Conservation (phyloP, 2,797 vertebrate genomes). For the Hapalemur alaotrensis region DNA sequence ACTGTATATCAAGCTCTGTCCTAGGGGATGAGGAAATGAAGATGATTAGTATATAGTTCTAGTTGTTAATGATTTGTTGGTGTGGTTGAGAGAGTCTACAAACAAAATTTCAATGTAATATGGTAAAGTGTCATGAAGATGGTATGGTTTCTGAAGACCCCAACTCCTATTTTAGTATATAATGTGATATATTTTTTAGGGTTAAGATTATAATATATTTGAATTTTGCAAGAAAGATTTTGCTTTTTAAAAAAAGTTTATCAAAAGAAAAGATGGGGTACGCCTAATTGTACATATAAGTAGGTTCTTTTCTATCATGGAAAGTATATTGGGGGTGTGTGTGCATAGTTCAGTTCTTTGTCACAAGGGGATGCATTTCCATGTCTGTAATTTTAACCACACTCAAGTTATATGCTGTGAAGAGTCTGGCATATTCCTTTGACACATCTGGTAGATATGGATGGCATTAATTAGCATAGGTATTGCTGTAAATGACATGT, state of each 20-base stretch:
- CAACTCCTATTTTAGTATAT: neutral
- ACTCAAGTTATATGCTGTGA: constrained; percentile 52
- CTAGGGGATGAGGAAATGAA: neutral
- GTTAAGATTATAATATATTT: neutral
- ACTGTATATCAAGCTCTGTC: neutral
- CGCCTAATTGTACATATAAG: neutral
- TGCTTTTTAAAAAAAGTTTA: neutral
- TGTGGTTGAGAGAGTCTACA: neutral
- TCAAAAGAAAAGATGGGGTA: neutral
- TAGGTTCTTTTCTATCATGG: neutral
- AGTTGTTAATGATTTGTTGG: neutral
- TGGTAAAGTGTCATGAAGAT: neutral
- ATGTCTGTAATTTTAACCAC: constrained; percentile 45
- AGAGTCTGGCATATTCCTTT: constrained; percentile 70
- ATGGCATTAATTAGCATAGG: constrained; percentile 80
- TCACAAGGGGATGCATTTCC: constrained; percentile 43
- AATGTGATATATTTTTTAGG: neutral
- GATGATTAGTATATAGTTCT: neutral
- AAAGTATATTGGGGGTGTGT: neutral
- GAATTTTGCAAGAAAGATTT: neutral
- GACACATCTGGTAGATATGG: constrained; percentile 71
- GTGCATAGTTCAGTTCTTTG: constrained; percentile 18
- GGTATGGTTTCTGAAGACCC: neutral
- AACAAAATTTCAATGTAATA: neutral
- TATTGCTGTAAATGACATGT: constrained; percentile 75